These are phyloP conservation scores for Drosophila albomicans DNA, from an alignment of 1,140 invertebrate genomes.

Conservation along the genomic window DNA sequence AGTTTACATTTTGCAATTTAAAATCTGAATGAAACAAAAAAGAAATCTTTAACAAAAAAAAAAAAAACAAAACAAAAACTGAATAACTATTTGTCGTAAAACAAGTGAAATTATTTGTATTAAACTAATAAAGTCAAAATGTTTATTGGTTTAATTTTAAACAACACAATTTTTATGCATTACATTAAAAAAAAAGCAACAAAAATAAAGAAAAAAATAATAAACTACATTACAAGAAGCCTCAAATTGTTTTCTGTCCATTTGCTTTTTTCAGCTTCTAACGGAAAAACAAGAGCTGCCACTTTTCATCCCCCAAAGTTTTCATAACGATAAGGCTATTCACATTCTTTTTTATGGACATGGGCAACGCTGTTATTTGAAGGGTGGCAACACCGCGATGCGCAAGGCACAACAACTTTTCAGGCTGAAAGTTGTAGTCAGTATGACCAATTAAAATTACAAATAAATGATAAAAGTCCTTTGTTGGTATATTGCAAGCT, in stretches of 20 bases:
- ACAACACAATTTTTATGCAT: constrained; percentile 77
- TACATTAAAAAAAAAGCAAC: constrained; percentile 53
- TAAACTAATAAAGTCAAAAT: constrained; percentile 75
- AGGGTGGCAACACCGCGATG: constrained; percentile 41
- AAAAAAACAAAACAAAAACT: constrained; percentile 42
- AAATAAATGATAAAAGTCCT: too few relatives aligned
- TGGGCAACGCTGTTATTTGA: constrained; percentile 9
- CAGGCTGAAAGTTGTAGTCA: constrained; percentile 44
- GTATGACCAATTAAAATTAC: too few relatives aligned
- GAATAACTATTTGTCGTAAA: constrained; percentile 73
- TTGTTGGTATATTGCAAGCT: too few relatives aligned
- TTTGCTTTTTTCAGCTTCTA: background rate
- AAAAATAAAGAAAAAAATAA: constrained; percentile 41
- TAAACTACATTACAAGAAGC: constrained; percentile 57
- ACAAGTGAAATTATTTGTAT: constrained; percentile 77
- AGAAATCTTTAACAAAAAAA: background rate
- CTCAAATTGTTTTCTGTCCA: background rate
- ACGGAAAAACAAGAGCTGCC: background rate
- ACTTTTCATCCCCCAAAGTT: too few relatives aligned
- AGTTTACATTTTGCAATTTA: constrained; percentile 49
- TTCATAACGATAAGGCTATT: background rate
- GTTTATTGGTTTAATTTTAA: constrained; percentile 78
- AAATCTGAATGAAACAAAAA: constrained; percentile 32
- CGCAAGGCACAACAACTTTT: constrained; percentile 39
- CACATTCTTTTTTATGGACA: constrained; percentile 1